phyloP scores from a whole-genome alignment of 2,113 vertebrate genomes.

The Hyperopisus bebe region DNA sequence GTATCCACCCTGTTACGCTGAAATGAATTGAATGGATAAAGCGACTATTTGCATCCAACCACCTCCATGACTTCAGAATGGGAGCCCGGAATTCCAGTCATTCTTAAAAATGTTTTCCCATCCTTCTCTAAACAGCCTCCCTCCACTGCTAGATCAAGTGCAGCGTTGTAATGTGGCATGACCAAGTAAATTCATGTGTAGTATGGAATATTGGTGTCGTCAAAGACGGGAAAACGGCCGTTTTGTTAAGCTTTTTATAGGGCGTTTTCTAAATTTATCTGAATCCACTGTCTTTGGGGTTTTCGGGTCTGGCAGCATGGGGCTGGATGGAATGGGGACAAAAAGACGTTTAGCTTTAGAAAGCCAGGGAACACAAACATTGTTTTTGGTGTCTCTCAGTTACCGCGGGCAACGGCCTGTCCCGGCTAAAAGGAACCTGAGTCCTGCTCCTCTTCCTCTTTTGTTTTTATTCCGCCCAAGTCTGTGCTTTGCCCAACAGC shows the following conservation, averaged over 20 bases:
- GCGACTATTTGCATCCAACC: background rate
- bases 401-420: background rate
- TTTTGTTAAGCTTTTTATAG: slow-evolving; percentile 20
- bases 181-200: background rate
- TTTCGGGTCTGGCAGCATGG: background rate
- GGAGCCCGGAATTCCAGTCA: slow-evolving; percentile 8
- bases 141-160: background rate
- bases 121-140: background rate
- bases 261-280: background rate
- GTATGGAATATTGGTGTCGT: background rate
- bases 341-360: slow-evolving; percentile 8
- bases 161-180: background rate
- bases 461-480: background rate
- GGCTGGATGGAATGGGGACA: background rate
- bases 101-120: background rate
- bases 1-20: background rate
- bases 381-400: slow-evolving; percentile 4
- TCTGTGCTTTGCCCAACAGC: slow-evolving; percentile 3
- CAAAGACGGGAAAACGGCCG: background rate
- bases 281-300: background rate
- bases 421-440: background rate
- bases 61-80: background rate
- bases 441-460: background rate
- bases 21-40: background rate
- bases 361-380: slow-evolving; percentile 14